Evolutionary conservation across 2,888 invertebrate genomes (phyloP).

Genomic region (Harpalus rufipes): DNA sequence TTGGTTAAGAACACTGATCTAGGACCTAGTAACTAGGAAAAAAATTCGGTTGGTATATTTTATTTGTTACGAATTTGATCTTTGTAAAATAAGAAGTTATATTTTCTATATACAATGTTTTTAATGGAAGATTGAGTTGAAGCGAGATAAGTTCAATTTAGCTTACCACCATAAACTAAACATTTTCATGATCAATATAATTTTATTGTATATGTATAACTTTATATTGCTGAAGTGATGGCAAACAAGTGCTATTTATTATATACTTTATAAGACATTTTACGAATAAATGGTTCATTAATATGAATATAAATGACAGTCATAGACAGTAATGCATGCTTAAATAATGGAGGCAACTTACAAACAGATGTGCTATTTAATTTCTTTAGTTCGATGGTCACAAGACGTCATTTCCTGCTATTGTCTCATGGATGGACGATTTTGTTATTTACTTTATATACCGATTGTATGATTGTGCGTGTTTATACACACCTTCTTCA

Average conservation of each 20-base stretch:
- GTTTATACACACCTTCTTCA: conserved; percentile 13
- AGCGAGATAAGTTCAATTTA: too few relatives aligned
- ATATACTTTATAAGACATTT: not conserved
- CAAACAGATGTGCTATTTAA: conserved; percentile 32
- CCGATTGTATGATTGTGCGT: conserved; percentile 15
- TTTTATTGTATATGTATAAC: not conserved
- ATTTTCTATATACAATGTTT: too few relatives aligned
- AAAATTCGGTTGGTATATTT: too few relatives aligned
- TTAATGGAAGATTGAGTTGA: too few relatives aligned
- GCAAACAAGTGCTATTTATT: not conserved
- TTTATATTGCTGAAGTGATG: not conserved
- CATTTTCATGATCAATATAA: not conserved
- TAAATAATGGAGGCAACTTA: conserved; percentile 17
- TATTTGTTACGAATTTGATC: too few relatives aligned
- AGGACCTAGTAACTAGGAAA: too few relatives aligned
- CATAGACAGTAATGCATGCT: conserved; percentile 19
- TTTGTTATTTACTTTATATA: conserved; percentile 20
- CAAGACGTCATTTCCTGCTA: conserved; percentile 45
- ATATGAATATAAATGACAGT: conserved; percentile 10
- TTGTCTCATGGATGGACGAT: conserved; percentile 31
- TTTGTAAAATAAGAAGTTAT: too few relatives aligned
- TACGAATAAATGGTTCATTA: not conserved
- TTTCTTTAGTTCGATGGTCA: conserved; percentile 34
- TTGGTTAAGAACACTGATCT: too few relatives aligned
- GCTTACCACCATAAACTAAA: too few relatives aligned